Base-by-base conservation (phyloP, 1,140 invertebrate genomes). In the Acromyrmex heyeri region DNA sequence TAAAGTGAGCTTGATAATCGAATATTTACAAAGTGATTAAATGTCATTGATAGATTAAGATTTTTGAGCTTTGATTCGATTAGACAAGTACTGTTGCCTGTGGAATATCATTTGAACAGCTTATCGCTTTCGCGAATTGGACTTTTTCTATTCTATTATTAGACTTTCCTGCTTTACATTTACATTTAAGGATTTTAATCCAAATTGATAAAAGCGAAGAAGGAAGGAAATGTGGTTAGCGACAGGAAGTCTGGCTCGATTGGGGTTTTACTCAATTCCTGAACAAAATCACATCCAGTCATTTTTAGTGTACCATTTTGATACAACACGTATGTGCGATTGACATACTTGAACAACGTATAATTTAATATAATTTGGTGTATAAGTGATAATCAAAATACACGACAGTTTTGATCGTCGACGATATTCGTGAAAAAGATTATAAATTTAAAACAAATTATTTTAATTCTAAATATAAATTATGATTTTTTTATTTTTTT, bases 201-300 rank as follows among this genome's bases (percentile, higher is more conserved):
- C 38, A n/a, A 57, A 24, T 10, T 57, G 86, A 86, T 87, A 87
- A 81, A 21, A 48, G n/a, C 0, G n/a, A 53, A 65, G 2, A 7
- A 65, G 85, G 85, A 89, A 89, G 59, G 76, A 44, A 8, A 90
- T 89, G 91, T 48, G 91, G 90, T 92, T 72, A 85, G 21, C 57
- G n/a, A 14, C 87, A 61, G 91, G 91, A 91, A 91, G 69, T 82
- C 1, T 64, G 4, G 24, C 12, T 70, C 21, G 24, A 14, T 16
- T 24, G 14, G n/a, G 57, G 30, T 61, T 90, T 89, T 82, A 27
- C 38, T 1, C 27, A 21, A 48, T 48, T 24, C n/a, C 62, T n/a
- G 48, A 8, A 0, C 6, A 48, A 64, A 67, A 76, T 18, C 0
- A 21, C 8, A 69, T 59, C 12, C 24, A 83, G 38, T 83, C 7